These are phyloP conservation scores for Cerastis leucographa DNA, from an alignment of 2,888 invertebrate species.

Conservation along the genomic window DNA sequence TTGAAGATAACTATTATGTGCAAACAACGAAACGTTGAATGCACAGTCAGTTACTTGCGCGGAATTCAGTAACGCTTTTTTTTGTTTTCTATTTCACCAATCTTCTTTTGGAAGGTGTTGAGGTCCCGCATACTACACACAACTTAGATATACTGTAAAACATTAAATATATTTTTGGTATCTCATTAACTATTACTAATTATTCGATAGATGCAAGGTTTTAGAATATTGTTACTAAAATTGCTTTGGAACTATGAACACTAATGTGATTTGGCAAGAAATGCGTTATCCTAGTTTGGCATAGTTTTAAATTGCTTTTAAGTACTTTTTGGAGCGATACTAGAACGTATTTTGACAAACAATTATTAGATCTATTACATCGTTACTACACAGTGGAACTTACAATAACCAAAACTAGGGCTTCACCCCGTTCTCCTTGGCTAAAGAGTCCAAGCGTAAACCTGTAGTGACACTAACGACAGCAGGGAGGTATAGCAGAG, in stretches of 20 bases:
- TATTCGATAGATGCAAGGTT: background rate
- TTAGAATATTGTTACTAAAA: constrained; percentile 8
- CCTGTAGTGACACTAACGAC: background rate
- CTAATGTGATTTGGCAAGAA: background rate
- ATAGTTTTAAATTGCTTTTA: background rate
- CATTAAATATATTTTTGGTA: constrained; percentile 12
- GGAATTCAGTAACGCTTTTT: background rate
- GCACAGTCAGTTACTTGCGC: constrained; percentile 38
- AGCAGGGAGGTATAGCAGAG: no score
- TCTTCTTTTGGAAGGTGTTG: background rate
- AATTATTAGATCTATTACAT: background rate
- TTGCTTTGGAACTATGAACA: constrained; percentile 33
- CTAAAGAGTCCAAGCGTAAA: background rate
- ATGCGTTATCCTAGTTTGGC: background rate
- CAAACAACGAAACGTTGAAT: constrained; percentile 35
- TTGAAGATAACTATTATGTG: constrained; percentile 30
- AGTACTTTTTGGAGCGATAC: background rate
- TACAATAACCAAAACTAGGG: background rate
- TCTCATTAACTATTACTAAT: constrained; percentile 8
- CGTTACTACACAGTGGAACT: background rate
- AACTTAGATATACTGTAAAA: constrained; percentile 20
- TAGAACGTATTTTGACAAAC: constrained; percentile 4
- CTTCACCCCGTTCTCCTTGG: background rate
- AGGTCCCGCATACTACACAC: background rate
- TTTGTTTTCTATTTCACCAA: background rate